Evolutionary conservation across 2,113 vertebrate genomes (phyloP).

Genomic region (Toxotes jaculatrix): DNA sequence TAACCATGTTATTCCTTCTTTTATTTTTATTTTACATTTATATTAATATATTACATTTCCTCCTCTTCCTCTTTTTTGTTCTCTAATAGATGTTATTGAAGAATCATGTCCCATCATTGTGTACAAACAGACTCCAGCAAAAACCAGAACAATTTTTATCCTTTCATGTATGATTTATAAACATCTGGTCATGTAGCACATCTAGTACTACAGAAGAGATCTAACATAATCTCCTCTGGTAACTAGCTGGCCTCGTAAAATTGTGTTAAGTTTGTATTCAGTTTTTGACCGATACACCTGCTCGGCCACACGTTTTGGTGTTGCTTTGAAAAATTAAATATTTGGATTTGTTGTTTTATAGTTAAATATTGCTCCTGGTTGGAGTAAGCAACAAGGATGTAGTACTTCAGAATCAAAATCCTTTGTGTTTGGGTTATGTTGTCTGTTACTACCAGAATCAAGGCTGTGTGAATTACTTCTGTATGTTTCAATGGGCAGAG

Average conservation of each 20-base stretch:
- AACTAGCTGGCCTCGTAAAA: background rate
- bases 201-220: background rate
- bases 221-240: background rate
- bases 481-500: background rate
- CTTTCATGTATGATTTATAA: too few relatives aligned
- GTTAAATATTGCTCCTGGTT: background rate
- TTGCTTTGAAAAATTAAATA: background rate
- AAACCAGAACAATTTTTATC: too few relatives aligned
- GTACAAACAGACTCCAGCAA: too few relatives aligned
- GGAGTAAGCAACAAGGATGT: background rate
- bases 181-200: background rate
- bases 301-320: background rate
- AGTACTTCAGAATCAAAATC: background rate
- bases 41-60: too few relatives aligned
- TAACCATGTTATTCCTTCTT: too few relatives aligned
- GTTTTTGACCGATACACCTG: background rate
- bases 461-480: slow-evolving; percentile 9
- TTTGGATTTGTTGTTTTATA: background rate
- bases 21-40: too few relatives aligned
- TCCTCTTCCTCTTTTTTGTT: background rate
- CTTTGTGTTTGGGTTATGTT: background rate
- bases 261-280: background rate
- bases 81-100: background rate
- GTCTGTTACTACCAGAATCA: background rate
- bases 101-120: too few relatives aligned